Percentiles rank a stretch among this genome's conserved stretches.
phyloP scores from a whole-genome alignment of 2,113 vertebrate genomes.

The Atrichornis clamosus region DNA sequence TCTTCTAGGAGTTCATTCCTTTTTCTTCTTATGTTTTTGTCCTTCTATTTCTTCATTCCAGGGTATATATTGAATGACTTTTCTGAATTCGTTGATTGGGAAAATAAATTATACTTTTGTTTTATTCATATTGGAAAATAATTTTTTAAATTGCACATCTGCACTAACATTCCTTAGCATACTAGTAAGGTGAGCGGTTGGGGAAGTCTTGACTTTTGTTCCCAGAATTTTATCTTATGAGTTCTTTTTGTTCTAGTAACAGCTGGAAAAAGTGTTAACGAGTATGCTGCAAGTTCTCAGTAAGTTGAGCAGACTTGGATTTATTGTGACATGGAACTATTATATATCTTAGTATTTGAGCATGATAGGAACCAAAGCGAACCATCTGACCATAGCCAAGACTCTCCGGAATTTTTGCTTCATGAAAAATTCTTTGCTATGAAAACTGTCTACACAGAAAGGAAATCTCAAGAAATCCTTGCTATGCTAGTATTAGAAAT shows the following conservation, averaged over 20 bases:
- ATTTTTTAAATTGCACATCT: background rate
- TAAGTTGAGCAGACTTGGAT: background rate
- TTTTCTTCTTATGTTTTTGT: background rate
- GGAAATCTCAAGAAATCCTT: slow-evolving; percentile 68
- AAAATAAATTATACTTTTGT: background rate
- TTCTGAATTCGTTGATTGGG: background rate
- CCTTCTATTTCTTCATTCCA: background rate
- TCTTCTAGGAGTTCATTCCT: background rate
- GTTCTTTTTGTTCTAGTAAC: background rate
- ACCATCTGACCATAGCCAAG: slow-evolving; percentile 2
- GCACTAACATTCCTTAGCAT: background rate
- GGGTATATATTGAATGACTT: background rate
- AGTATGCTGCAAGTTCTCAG: background rate
- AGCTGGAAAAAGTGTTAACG: background rate
- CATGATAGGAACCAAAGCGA: slow-evolving; percentile 1
- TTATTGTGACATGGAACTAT: background rate
- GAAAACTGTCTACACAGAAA: slow-evolving; percentile 73
- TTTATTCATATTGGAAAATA: background rate
- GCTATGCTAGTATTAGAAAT: slow-evolving; percentile 44
- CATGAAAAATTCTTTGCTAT: slow-evolving; percentile 72
- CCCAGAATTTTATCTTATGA: background rate
- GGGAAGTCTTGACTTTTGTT: background rate
- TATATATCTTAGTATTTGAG: slow-evolving; percentile 8
- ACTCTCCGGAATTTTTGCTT: slow-evolving; percentile 70
- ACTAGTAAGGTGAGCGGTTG: background rate